phyloP scores from a whole-genome alignment of 2,797 vertebrate genomes.

The Gorsachius magnificus region DNA sequence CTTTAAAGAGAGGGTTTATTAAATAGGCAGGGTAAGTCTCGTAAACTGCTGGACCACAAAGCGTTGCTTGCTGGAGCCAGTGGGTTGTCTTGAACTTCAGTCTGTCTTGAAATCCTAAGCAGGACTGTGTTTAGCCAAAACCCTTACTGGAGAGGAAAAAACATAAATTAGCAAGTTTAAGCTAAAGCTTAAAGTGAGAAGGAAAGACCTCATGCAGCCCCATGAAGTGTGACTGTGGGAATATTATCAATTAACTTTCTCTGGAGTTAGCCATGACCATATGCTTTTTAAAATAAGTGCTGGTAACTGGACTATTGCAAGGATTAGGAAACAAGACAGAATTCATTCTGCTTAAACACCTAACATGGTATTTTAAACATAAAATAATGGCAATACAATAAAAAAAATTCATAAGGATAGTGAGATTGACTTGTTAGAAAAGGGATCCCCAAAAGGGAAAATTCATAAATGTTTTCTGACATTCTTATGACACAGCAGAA shows the following conservation, averaged over 20 bases:
- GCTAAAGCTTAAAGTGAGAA: neutral
- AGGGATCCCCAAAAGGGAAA: neutral
- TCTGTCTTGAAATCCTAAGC: neutral
- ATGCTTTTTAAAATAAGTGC: neutral
- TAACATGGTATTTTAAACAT: neutral
- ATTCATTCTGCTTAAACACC: neutral
- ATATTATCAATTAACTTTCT: neutral
- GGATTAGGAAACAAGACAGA: neutral
- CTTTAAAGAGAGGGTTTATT: neutral
- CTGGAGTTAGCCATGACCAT: neutral
- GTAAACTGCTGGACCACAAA: neutral
- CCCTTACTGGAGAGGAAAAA: neutral
- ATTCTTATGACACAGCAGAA: neutral
- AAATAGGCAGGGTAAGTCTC: neutral
- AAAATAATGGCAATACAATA: neutral
- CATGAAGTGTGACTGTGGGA: neutral
- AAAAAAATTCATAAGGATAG: neutral
- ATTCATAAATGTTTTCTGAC: neutral
- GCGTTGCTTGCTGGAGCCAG: neutral
- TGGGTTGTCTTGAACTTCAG: neutral
- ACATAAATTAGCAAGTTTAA: neutral
- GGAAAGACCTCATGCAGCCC: neutral
- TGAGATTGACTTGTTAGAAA: neutral
- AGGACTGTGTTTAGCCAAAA: neutral
- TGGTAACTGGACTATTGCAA: neutral